Percentiles rank a stretch among this genome's conserved stretches.
Evolutionary conservation across 64 coral and sea anemone species (phyloP).

Genomic region (Orbicella faveolata): DNA sequence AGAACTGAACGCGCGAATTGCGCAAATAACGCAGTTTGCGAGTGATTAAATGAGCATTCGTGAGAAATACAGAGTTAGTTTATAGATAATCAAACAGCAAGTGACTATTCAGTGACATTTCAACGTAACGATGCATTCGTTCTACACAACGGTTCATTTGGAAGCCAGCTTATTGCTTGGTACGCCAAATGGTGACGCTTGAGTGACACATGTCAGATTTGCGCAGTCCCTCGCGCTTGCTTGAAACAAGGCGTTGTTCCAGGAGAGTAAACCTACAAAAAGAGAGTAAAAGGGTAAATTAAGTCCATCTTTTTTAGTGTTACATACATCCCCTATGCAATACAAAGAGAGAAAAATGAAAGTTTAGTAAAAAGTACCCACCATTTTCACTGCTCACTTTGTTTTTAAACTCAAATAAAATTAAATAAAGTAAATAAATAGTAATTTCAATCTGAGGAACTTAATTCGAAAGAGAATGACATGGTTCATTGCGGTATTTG

Average conservation of each 20-base stretch:
- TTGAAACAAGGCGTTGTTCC: not conserved
- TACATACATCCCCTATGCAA: too few relatives aligned
- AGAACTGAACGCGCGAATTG: too few relatives aligned
- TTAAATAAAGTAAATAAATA: too few relatives aligned
- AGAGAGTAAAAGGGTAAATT: not conserved
- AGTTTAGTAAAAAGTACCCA: too few relatives aligned
- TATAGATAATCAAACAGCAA: not conserved
- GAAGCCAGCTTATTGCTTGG: not conserved
- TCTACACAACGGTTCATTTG: not conserved
- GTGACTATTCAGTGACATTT: not conserved
- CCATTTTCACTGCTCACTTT: too few relatives aligned
- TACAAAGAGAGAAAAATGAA: too few relatives aligned
- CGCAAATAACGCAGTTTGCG: too few relatives aligned
- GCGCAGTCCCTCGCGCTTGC: conserved; percentile 11
- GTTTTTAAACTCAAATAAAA: too few relatives aligned
- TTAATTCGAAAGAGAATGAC: too few relatives aligned
- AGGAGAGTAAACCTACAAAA: not conserved
- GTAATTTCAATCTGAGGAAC: too few relatives aligned
- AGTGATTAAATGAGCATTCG: too few relatives aligned
- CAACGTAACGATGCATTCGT: not conserved
- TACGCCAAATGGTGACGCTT: conserved; percentile 43
- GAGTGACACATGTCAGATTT: conserved; percentile 37
- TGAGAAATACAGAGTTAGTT: not conserved
- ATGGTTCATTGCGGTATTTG: too few relatives aligned
- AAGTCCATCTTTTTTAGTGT: not conserved